Base-by-base conservation (phyloP, 92 coral and sea anemone genomes). In the Parazoanthus atlanticus region DNA sequence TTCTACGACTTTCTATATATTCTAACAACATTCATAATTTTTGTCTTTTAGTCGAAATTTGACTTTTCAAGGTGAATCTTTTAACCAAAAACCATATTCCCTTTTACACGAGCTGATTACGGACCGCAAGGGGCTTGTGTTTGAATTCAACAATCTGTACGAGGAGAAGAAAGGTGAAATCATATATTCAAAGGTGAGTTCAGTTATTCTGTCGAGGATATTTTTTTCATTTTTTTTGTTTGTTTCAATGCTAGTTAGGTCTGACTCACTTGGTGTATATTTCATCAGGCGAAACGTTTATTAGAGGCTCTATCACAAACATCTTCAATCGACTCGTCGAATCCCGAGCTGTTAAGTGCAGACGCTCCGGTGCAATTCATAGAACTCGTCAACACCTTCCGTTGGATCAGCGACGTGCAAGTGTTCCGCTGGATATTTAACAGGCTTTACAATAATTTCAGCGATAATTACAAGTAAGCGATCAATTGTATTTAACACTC, bases 331-430 rank as follows among this genome's bases (percentile, higher is more conserved):
- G 86, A 36, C 10, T 67, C 86, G 33, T 26, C 77, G 78, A 47
- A 83, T 69, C 86, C 76, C 29, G 86, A 83, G 3, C 34, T 83
- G 36, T 17, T 83, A 1, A 67, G 54, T 46, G 30, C 86, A 23
- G 86, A 83, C 34, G 31, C 49, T 0, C 86, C 86, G 1, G 77
- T 83, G n/a, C 64, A 67, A 73, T 83, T 83, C 46, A 69, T 83
- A 23, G 86, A 83, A 9, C 86, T 83, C 8, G 86, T 83, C 29
- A 69, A 83, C 76, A 83, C 86, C n/a, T 70, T 83, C 16, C 86
- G 86, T 3, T 83, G 54, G 86, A 41, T 67, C 19, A 41, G 52
- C 36, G 17, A 21, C 32, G 40, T 40, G 16, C 3, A 13, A 2
- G 34, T 1, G 32, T 83, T 83, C 36, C 72, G 34, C 6, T 69